phyloP scores from a whole-genome alignment of 2,113 vertebrate species.

The Lepisosteus oculatus region DNA sequence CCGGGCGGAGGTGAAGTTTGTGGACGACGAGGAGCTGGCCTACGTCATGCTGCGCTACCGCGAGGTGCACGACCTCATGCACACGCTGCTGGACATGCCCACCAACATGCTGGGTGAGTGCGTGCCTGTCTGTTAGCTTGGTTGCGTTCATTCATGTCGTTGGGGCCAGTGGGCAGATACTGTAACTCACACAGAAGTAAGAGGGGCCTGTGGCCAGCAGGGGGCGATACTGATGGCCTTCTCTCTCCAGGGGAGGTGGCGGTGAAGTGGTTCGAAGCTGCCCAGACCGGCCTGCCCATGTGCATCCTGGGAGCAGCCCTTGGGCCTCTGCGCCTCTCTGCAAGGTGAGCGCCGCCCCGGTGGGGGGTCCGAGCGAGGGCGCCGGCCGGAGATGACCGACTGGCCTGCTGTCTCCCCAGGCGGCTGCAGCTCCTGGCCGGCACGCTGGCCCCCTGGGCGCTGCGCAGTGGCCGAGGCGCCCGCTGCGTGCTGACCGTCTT shows the following conservation, averaged over 20 bases:
- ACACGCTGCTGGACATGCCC: slow-evolving; percentile 91
- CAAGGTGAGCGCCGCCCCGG: slow-evolving; percentile 58
- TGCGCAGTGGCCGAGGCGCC: slow-evolving; percentile 65
- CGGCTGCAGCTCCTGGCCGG: slow-evolving; percentile 66
- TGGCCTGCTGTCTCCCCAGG: slow-evolving; percentile 47
- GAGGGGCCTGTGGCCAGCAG: not conserved
- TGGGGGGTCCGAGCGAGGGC: too few relatives aligned
- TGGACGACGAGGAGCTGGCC: slow-evolving; percentile 88
- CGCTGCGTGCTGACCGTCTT: slow-evolving; percentile 81
- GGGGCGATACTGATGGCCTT: not conserved
- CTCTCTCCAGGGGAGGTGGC: slow-evolving; percentile 79
- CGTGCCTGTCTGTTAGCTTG: too few relatives aligned
- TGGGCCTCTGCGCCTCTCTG: slow-evolving; percentile 76
- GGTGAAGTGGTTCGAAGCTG: slow-evolving; percentile 93
- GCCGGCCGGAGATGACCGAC: too few relatives aligned
- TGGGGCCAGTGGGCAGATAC: not conserved
- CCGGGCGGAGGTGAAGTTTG: slow-evolving; percentile 80
- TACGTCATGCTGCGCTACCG: slow-evolving; percentile 93
- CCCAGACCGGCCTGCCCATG: slow-evolving; percentile 92
- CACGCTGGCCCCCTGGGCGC: slow-evolving; percentile 82
- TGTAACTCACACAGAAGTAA: not conserved
- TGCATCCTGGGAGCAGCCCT: slow-evolving; percentile 84
- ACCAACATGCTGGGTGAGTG: slow-evolving; percentile 91
- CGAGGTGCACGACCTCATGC: slow-evolving; percentile 89
- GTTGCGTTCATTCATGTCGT: too few relatives aligned